Evolutionary conservation across 2,797 vertebrate genomes (phyloP).

Genomic region (Lagorchestes hirsutus): DNA sequence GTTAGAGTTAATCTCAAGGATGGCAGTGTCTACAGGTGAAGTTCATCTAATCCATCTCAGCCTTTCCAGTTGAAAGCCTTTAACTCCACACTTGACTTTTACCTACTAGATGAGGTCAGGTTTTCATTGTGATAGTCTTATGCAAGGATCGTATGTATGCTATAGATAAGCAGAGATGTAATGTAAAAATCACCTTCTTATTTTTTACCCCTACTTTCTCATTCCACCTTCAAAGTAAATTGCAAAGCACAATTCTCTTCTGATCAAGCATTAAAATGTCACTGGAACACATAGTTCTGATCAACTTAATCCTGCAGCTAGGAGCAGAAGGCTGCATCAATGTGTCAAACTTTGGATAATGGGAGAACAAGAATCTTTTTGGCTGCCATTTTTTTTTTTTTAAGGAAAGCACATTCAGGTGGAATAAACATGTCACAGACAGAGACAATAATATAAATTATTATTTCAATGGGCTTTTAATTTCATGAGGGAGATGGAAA

Average conservation of each 20-base stretch:
- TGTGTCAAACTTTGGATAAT: background rate
- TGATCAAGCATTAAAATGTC: constrained; percentile 61
- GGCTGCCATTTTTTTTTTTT: constrained; percentile 35
- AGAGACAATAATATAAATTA: constrained; percentile 65
- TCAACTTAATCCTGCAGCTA: constrained; percentile 38
- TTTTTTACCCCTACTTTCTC: background rate
- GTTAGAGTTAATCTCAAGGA: background rate
- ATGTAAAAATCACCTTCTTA: background rate
- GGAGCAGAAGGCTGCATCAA: background rate
- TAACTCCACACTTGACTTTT: constrained; percentile 37
- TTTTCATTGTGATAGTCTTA: constrained; percentile 34
- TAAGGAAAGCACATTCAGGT: constrained; percentile 49
- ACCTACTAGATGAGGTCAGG: background rate
- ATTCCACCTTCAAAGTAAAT: constrained; percentile 52
- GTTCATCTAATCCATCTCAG: background rate
- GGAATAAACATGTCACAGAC: constrained; percentile 59
- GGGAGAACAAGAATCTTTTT: constrained; percentile 26
- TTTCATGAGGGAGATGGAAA: constrained; percentile 69
- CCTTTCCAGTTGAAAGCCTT: background rate
- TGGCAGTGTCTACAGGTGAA: background rate
- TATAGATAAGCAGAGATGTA: constrained; percentile 18
- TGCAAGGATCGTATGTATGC: background rate
- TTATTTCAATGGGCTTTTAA: constrained; percentile 66
- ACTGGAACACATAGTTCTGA: constrained; percentile 25
- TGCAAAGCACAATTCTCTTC: constrained; percentile 48